Base-by-base conservation (phyloP, 2,113 vertebrate genomes). In the Poecile atricapillus region DNA sequence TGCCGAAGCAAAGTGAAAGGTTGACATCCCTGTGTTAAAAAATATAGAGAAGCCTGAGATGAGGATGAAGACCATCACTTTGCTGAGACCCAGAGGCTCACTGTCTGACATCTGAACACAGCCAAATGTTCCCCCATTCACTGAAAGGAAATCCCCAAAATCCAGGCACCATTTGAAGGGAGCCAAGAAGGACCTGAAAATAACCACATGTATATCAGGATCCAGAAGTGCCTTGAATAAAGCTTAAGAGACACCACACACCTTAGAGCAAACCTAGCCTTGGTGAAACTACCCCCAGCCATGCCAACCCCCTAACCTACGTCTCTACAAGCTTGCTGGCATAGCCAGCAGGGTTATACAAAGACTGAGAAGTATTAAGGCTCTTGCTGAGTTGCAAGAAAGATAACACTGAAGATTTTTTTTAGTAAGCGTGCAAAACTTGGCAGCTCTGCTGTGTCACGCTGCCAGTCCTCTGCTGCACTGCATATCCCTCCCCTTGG, bases 71-170 rank as follows among this genome's bases (percentile, higher is more conserved):
- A 63, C 18, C 14, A 71, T 9, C 8, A 3, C 30, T 62, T 44
- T 16, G 8, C 31, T 6, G 3, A 87, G 75, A 65, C 16, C 10
- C 30, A 62, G 25, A 74, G n/a, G 9, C 19, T 74, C 31, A 13
- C 49, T 59, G 25, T 30, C n/a, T 20, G 2, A 67, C 43, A 62
- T 28, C 47, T 43, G 11, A 67, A 59, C 0, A 1, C 17, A 79
- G 47, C 24, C 49, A 68, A 22, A 60, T 1, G 0, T 58, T 12
- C 13, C 3, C 9, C 3, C 12, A 25, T 20, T 28, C 1, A 1
- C 65, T 30, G n/a, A 55, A 2, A 84, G 44, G 22, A 83, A 88
- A 90, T 10, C 21, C 39, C 7, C 23, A 58, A 63, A 89, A 89
- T 30, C 18, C 64, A 83, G 30, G 35, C 27, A 83, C 13, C 1